Conservation (phyloP, 2,888 invertebrate genomes). For the Melinaea marsaeus region DNA sequence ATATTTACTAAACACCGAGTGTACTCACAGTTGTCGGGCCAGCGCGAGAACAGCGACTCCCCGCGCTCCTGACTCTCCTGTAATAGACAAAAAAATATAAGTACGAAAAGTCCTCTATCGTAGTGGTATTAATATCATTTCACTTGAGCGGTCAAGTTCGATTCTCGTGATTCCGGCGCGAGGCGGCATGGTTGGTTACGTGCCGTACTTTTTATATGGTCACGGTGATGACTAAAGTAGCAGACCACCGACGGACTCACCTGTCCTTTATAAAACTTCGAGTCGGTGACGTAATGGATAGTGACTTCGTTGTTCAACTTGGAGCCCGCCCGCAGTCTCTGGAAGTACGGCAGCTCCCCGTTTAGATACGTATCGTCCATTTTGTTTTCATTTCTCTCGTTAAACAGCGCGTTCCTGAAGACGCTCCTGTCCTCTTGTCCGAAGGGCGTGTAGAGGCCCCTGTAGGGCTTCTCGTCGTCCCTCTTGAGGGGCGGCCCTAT, state of each 20-base stretch:
- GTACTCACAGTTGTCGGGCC: constrained; percentile 33
- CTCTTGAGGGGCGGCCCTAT: constrained; percentile 55
- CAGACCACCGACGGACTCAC: constrained; percentile 39
- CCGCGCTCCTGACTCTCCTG: constrained; percentile 35
- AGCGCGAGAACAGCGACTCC: constrained; percentile 45
- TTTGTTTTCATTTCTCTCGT: constrained; percentile 47
- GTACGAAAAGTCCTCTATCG: background rate
- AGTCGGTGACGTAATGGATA: constrained; percentile 68
- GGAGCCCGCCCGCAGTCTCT: constrained; percentile 61
- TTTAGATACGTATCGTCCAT: constrained; percentile 40
- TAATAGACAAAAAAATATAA: background rate
- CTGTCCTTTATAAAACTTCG: constrained; percentile 68
- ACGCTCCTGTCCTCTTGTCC: constrained; percentile 64
- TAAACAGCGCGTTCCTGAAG: constrained; percentile 64
- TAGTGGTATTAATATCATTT: background rate
- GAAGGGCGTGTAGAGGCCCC: constrained; percentile 61
- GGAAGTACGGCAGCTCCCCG: constrained; percentile 68
- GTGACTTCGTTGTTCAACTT: constrained; percentile 69
- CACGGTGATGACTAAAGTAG: background rate
- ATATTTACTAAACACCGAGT: too few species aligned
- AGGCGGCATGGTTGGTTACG: background rate
- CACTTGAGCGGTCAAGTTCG: constrained; percentile 2
- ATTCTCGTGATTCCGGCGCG: background rate
- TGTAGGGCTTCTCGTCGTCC: constrained; percentile 38
- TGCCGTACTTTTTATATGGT: background rate